phyloP scores from a whole-genome alignment of 2,113 vertebrate genomes.

The Semnornis frantzii region DNA sequence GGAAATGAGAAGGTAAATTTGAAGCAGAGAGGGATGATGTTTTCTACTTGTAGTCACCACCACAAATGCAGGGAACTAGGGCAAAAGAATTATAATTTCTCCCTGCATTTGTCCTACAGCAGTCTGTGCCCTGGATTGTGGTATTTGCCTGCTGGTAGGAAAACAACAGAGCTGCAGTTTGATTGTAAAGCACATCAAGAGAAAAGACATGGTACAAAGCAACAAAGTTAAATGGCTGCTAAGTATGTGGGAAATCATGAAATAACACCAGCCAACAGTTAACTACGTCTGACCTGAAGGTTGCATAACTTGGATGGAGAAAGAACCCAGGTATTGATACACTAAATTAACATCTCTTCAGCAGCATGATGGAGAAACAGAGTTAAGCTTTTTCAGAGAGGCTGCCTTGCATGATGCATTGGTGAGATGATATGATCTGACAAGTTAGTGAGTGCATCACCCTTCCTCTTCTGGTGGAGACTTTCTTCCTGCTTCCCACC shows the following conservation, averaged over 20 bases:
- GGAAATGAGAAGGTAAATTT: not conserved
- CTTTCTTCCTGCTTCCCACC: not conserved
- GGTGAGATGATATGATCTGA: slow-evolving; percentile 16
- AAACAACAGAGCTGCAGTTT: not conserved
- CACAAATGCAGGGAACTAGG: not conserved
- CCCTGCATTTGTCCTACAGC: not conserved
- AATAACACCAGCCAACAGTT: not conserved
- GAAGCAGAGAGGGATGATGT: not conserved
- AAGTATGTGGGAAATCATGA: not conserved
- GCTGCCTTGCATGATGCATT: not conserved
- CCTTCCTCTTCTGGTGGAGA: not conserved
- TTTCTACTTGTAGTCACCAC: not conserved
- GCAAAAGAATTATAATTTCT: not conserved
- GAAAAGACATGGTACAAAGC: not conserved
- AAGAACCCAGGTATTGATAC: not conserved
- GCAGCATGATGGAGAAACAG: not conserved
- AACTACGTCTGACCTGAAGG: not conserved
- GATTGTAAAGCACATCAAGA: not conserved
- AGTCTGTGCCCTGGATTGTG: not conserved
- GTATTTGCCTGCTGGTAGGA: not conserved
- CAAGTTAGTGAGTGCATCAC: not conserved
- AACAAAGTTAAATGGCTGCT: not conserved
- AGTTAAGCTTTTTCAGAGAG: not conserved
- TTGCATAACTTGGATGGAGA: not conserved
- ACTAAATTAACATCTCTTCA: not conserved